Evolutionary conservation across 2,888 invertebrate genomes (phyloP).

Genomic region (Thysanoteuthis rhombus): DNA sequence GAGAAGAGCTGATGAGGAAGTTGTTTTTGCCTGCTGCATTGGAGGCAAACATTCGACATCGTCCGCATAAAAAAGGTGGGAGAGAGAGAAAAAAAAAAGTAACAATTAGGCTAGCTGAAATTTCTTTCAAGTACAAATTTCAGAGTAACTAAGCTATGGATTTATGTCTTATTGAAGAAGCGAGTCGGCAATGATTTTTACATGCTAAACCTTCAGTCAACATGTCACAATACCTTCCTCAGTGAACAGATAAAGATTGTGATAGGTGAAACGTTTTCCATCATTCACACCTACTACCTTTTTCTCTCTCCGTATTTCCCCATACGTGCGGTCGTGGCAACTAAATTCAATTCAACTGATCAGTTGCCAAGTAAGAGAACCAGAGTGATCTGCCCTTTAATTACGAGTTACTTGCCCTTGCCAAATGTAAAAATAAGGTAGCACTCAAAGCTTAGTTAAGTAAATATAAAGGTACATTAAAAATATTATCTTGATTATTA

Average conservation of each 20-base stretch:
- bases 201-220: background rate
- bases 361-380: background rate
- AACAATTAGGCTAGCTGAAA: background rate
- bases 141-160: background rate
- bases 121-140: background rate
- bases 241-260: background rate
- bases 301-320: background rate
- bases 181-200: background rate
- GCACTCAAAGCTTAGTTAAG: no score
- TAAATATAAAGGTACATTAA: no score
- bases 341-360: background rate
- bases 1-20: background rate
- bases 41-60: conserved; percentile 23
- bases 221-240: background rate
- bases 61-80: background rate
- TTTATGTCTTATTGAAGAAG: background rate
- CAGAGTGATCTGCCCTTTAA: background rate
- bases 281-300: background rate
- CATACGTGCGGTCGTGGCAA: background rate
- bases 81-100: background rate
- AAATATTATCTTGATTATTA: no score
- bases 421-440: background rate
- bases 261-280: background rate
- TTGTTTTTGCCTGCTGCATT: conserved; percentile 23
- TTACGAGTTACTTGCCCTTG: background rate